Evolutionary conservation across 1,140 invertebrate genomes (phyloP).

Genomic region (Ceratitis capitata): DNA sequence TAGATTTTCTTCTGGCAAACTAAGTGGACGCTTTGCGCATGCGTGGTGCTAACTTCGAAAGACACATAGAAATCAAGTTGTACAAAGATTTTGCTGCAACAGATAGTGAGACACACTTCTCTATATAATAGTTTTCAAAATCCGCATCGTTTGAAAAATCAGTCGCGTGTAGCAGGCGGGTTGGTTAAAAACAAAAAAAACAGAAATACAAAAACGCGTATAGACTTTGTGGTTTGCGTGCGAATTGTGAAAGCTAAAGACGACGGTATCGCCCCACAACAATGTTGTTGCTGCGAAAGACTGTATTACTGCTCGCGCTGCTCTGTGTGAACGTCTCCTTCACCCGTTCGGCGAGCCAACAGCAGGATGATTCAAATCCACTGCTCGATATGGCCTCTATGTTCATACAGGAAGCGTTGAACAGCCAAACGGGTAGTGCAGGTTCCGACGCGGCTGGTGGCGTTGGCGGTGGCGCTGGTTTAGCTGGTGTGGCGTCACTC

Average conservation of each 20-base stretch:
- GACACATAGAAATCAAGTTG: neutral
- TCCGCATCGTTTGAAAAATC: conserved; percentile 46
- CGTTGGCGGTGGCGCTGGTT: conserved; percentile 62
- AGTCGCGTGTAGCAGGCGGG: conserved; percentile 43
- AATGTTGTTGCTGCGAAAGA: conserved; percentile 56
- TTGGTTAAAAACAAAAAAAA: no score
- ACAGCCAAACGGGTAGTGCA: conserved; percentile 65
- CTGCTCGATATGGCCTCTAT: conserved; percentile 69
- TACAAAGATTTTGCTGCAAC: conserved; percentile 3
- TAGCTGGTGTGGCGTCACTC: conserved; percentile 63
- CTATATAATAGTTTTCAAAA: conserved; percentile 54
- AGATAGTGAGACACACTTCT: no score
- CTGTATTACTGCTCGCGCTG: conserved; percentile 54
- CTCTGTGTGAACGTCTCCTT: conserved; percentile 57
- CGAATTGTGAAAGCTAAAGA: conserved; percentile 63
- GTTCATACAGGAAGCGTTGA: conserved; percentile 68
- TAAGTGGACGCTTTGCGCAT: neutral
- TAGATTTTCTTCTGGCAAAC: neutral
- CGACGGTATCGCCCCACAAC: neutral
- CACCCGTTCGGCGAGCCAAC: conserved; percentile 47
- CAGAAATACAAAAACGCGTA: conserved; percentile 36
- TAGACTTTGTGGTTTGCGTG: conserved; percentile 48
- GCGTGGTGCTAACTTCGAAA: conserved; percentile 32
- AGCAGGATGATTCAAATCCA: conserved; percentile 67
- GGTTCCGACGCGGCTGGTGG: conserved; percentile 60